phyloP scores from a whole-genome alignment of 2,888 invertebrate species.

The Griposia aprilina region DNA sequence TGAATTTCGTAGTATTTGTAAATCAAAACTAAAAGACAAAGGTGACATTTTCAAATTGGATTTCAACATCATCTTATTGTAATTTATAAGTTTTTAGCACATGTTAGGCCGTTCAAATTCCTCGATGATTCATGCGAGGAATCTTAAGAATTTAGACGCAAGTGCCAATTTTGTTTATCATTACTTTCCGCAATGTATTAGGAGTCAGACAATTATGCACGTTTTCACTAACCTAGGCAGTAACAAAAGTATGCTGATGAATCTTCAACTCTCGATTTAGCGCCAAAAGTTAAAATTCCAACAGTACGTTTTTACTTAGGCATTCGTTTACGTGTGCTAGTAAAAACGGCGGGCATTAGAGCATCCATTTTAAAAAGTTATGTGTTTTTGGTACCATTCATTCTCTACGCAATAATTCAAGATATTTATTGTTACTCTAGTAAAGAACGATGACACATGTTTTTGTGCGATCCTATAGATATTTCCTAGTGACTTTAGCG shows the following conservation, averaged over 20 bases:
- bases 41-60: slow-evolving; percentile 35
- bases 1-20: slow-evolving; percentile 15
- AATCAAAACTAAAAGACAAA: slow-evolving; percentile 41
- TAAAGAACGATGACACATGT: not conserved
- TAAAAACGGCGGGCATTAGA: not conserved
- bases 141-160: slow-evolving; percentile 62
- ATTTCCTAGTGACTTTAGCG: not conserved
- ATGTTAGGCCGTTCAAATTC: slow-evolving; percentile 42
- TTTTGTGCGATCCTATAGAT: not conserved
- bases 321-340: not conserved
- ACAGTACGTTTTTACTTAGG: too few relatives aligned
- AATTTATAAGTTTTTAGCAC: slow-evolving; percentile 49
- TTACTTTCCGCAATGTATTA: slow-evolving; percentile 6
- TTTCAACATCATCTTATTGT: slow-evolving; percentile 34
- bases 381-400: not conserved
- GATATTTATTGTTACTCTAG: not conserved
- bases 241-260: not conserved
- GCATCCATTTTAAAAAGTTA: not conserved
- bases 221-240: not conserved
- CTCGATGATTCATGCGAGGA: slow-evolving; percentile 52
- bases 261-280: not conserved
- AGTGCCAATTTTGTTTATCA: slow-evolving; percentile 65
- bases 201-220: not conserved
- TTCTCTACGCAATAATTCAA: not conserved
- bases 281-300: not conserved